Conservation (phyloP, 2,113 vertebrate genomes). For the Aspiorhynchus laticeps region DNA sequence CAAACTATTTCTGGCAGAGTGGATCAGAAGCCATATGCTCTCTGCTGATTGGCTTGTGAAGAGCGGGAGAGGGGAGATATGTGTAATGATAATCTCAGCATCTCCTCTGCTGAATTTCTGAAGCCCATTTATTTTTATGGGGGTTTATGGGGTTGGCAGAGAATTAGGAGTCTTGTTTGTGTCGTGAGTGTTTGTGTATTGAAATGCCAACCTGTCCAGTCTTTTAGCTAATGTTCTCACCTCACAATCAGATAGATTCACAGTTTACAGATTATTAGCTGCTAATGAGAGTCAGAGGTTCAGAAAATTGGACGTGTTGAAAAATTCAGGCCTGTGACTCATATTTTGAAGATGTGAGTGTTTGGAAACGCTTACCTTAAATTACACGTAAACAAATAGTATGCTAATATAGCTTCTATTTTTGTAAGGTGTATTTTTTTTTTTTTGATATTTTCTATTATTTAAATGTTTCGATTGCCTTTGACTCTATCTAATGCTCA, state of each 20-base stretch:
- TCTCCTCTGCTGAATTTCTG: neutral
- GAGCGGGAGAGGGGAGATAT: constrained; percentile 43
- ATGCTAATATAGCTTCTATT: no score
- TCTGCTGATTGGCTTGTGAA: constrained; percentile 55
- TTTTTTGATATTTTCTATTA: no score
- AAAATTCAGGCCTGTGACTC: constrained; percentile 21
- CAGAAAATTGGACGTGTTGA: constrained; percentile 21
- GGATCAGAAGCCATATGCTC: constrained; percentile 63
- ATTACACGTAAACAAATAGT: no score
- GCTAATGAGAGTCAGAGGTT: constrained; percentile 32
- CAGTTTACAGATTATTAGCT: constrained; percentile 29
- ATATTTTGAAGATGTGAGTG: neutral
- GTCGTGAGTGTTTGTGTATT: constrained; percentile 24
- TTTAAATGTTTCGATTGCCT: no score
- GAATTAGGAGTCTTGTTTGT: constrained; percentile 11
- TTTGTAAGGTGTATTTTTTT: no score
- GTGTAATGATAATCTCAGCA: constrained; percentile 16
- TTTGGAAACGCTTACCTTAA: neutral
- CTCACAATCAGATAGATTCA: constrained; percentile 16
- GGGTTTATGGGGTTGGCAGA: constrained; percentile 8
- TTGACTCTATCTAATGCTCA: no score
- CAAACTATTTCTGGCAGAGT: constrained; percentile 63
- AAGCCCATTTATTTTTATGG: constrained; percentile 17
- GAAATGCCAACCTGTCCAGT: constrained; percentile 10
- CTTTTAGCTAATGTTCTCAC: constrained; percentile 9